Evolutionary conservation across 2,113 vertebrate species (phyloP).

Genomic region (Mus musculus): DNA sequence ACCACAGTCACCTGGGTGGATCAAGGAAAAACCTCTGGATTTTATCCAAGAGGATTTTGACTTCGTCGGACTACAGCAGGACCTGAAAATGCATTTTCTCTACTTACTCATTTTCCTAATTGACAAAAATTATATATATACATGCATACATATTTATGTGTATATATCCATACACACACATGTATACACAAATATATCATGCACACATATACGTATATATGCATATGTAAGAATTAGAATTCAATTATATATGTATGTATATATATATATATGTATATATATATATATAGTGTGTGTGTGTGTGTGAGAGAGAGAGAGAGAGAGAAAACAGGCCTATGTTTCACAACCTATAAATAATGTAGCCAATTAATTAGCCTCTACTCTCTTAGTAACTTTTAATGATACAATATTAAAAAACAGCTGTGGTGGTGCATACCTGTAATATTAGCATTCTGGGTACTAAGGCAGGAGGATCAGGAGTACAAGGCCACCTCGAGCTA

Average conservation of each 20-base stretch:
- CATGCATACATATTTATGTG: background rate
- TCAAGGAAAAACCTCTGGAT: background rate
- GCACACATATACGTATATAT: background rate
- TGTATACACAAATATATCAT: background rate
- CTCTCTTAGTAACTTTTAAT: background rate
- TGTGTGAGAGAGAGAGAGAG: too few species aligned
- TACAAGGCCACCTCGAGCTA: background rate
- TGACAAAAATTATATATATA: background rate
- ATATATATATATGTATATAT: background rate
- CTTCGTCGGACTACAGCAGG: background rate
- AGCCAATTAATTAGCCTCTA: background rate
- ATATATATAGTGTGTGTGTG: background rate
- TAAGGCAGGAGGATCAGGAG: background rate
- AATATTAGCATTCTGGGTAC: background rate
- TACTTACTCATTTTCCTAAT: slow-evolving; percentile 12
- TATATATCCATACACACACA: background rate
- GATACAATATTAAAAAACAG: background rate
- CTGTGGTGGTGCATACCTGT: background rate
- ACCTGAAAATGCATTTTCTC: background rate
- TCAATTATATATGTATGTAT: background rate
- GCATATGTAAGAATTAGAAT: background rate
- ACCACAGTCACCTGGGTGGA: background rate
- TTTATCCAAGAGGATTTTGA: background rate
- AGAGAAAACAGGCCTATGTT: background rate
- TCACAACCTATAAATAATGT: background rate